Base-by-base conservation (phyloP, 2,888 invertebrate genomes). In the Nowickia ferox region DNA sequence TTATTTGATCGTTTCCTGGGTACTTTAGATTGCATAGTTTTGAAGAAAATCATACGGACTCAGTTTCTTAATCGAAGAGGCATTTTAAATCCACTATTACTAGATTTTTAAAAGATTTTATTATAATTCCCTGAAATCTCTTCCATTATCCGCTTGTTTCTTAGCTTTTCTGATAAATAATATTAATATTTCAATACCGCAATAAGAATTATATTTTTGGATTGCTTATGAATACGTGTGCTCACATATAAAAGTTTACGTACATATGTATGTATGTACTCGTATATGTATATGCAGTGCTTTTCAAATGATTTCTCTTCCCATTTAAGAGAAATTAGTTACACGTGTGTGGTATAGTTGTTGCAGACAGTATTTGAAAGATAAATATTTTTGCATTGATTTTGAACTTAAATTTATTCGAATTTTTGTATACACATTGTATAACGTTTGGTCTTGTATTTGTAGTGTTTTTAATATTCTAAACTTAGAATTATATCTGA, bases 311-410 rank as follows among this genome's bases (percentile, higher is more conserved):
- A 19, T 46, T 15, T 53, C 15, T 57, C 8, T 57, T 30, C 30
- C 30, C 57, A 22, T 57, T 44, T 40, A 10, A n/a, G 8, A n/a
- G 8, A 30, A 46, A 71, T 44, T 30, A 30, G 9, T 30, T 46
- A 38, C 9, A 48, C 42, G 10, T 11, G 13, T 42, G 13, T 53
- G 22, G 13, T 44, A 30, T 30, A 30, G 38, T 53, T 75, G 63
- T 15, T 75, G 51, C 13, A 22, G 65, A 53, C 17, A 44, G n/a
- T 30, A n/a, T 42, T 59, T 72, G 48, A n/a, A 9, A 40, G 13
- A 46, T 59, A 48, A 46, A 59, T 59, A 40, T 30, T 30, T 71
- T 71, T 66, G 80, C 80, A 80, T 59, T 82, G 82, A 65, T 82
- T 82, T 82, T 82, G 76, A 75, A 76, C 63, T 82, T 69, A 55